Evolutionary conservation across 1,140 invertebrate species (phyloP), one percentile per base, ranked within the genome.

Genomic region (Hormaphis cornu): DNA sequence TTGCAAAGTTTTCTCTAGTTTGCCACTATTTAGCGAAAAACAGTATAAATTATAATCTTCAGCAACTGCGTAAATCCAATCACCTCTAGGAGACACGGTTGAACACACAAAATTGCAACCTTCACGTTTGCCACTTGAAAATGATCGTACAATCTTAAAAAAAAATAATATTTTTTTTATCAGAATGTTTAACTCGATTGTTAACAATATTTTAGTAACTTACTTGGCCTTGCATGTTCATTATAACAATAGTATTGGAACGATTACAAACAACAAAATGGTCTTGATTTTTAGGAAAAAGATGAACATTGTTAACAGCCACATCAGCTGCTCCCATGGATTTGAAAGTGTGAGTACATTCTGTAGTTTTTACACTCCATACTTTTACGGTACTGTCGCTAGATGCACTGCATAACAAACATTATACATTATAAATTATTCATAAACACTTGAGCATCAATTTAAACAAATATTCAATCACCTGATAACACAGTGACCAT

Each of bases 231-330:
- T 95, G 91, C 86, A 97, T 93, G 80, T 99, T 99, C 89, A 99
- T 96, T 73, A 99, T 94, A 28, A 92, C 91, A 9, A 98, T 90
- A 1, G 95, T 98, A 77, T 95, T 98, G 22, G 93, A 95, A 74
- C 95, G 83, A 82, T 98, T 99, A 77, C 96, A 98, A 44, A 99
- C 94, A 14, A 99, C 91, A 82, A 98, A 98, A 81, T 99, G 95
- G 77, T 99, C 97, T 0, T 90, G 88, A 81, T 95, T 97, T 80
- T 97, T 95, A 10, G 93, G 92, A 69, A 95, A 80, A 24, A 91
- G 81, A 76, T 93, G 87, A 24, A 99, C 87, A 73, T 89, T 93
- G 79, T 97, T 96, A 0, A 99, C 94, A 26, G 95, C 88, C 72
- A 95, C 86, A 78, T 98, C 95, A 18, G 84, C 83, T 50, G 92